A percentile compares a stretch with the other conserved stretches of the same genome.
Evolutionary conservation across 2,797 vertebrate species (phyloP).

Genomic region (Ctenosaura bakeri): DNA sequence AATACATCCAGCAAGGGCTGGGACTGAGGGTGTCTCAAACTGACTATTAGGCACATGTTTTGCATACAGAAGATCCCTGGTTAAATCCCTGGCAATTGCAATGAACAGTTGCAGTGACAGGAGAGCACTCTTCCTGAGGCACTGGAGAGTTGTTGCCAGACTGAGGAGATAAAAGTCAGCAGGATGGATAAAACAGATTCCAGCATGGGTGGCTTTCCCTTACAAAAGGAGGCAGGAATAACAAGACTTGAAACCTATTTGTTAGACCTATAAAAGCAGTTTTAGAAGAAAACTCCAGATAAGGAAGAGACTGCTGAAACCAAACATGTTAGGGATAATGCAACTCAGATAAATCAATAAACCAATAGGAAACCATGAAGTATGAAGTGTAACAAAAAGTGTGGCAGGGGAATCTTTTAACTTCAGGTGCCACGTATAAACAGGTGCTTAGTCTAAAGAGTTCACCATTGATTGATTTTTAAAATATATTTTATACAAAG

Average conservation of each 20-base stretch:
- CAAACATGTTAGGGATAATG: neutral
- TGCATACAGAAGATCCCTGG: neutral
- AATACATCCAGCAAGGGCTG: neutral
- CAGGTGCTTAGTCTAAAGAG: neutral
- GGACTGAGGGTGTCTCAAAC: neutral
- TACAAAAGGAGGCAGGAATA: neutral
- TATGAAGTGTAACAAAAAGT: neutral
- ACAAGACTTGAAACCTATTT: neutral
- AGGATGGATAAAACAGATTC: neutral
- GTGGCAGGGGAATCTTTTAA: neutral
- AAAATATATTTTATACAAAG: too few species aligned
- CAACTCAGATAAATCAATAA: neutral
- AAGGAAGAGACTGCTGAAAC: neutral
- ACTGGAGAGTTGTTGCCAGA: neutral
- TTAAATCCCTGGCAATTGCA: neutral
- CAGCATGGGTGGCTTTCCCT: neutral
- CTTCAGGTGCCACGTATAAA: neutral
- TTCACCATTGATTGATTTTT: neutral
- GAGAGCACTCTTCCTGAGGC: neutral
- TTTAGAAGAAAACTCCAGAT: neutral
- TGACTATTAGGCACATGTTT: neutral
- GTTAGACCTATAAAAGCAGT: neutral
- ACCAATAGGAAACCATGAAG: neutral
- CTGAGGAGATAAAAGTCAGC: neutral
- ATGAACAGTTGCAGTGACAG: neutral